A percentile compares a stretch with the other conserved stretches of the same genome.
phyloP scores from a whole-genome alignment of 1,140 invertebrate genomes.

The Macrocentrus cingulum region DNA sequence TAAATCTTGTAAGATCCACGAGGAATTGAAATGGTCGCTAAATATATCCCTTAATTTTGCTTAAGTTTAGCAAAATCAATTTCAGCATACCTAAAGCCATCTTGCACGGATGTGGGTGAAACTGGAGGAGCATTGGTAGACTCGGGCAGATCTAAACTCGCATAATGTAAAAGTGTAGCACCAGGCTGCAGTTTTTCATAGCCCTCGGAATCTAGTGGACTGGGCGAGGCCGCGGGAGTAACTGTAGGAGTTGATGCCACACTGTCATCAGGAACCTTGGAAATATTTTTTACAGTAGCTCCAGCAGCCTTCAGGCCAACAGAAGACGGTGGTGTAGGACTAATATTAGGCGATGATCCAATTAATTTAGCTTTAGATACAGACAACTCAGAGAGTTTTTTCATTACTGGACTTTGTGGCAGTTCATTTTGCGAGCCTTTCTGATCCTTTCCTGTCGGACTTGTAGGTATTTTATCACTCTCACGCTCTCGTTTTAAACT shows the following conservation, averaged over 20 bases:
- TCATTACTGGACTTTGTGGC: slow-evolving; percentile 25
- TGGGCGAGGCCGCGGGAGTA: slow-evolving; percentile 49
- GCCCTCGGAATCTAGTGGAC: slow-evolving; percentile 42
- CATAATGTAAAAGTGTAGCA: slow-evolving; percentile 63
- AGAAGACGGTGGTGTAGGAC: slow-evolving; percentile 42
- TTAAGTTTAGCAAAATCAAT: slow-evolving; percentile 70
- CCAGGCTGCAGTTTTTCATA: slow-evolving; percentile 50
- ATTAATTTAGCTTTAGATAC: slow-evolving; percentile 27
- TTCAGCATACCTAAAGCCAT: slow-evolving; percentile 68
- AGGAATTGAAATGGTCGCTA: not conserved
- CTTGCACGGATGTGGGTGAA: slow-evolving; percentile 51
- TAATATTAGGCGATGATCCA: slow-evolving; percentile 45
- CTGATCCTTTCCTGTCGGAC: not conserved
- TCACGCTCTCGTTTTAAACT: slow-evolving; percentile 7
- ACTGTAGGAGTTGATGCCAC: slow-evolving; percentile 47
- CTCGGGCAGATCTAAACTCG: slow-evolving; percentile 67
- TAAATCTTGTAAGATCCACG: too few relatives aligned
- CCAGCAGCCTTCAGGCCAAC: slow-evolving; percentile 48
- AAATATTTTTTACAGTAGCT: slow-evolving; percentile 39
- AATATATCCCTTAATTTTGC: slow-evolving; percentile 42
- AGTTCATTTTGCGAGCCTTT: slow-evolving; percentile 7
- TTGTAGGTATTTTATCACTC: slow-evolving; percentile 6
- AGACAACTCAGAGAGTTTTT: slow-evolving; percentile 27
- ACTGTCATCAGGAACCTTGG: slow-evolving; percentile 49
- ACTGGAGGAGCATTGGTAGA: slow-evolving; percentile 45